phyloP scores from a whole-genome alignment of 2,113 vertebrate genomes.

The Macheiramphus alcinus region DNA sequence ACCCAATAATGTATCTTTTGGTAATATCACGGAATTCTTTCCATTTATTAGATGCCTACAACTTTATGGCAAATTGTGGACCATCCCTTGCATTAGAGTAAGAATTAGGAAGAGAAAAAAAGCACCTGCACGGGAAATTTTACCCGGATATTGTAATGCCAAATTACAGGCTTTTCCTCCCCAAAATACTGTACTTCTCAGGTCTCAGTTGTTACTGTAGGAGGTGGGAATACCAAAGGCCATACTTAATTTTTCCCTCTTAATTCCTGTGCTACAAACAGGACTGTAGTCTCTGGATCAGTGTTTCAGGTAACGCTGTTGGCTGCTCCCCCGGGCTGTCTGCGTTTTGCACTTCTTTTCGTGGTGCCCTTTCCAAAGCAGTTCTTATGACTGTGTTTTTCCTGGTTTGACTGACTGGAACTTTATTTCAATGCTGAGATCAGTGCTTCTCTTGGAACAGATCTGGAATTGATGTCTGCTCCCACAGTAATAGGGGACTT shows the following conservation, averaged over 20 bases:
- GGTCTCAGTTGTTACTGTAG: background rate
- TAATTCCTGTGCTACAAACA: background rate
- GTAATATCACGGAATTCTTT: background rate
- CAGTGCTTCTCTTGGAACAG: background rate
- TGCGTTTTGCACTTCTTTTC: accelerated
- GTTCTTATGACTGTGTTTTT: background rate
- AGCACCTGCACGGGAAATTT: accelerated
- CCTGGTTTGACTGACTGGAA: background rate
- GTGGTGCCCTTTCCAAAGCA: background rate
- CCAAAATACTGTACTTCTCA: background rate
- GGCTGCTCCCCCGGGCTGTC: background rate
- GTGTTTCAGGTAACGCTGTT: too few relatives aligned
- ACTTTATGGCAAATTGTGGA: background rate
- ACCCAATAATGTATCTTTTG: accelerated
- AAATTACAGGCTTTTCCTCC: background rate
- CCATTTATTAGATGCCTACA: background rate
- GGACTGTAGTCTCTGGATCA: background rate
- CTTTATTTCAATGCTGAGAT: background rate
- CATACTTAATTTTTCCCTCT: background rate
- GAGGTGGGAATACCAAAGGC: background rate
- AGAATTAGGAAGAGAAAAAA: background rate
- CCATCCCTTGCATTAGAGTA: accelerated
- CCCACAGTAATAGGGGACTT: background rate
- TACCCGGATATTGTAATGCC: background rate
- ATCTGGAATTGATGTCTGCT: background rate